phyloP scores from a whole-genome alignment of 1,140 invertebrate species.

The Sitobion miscanthi region DNA sequence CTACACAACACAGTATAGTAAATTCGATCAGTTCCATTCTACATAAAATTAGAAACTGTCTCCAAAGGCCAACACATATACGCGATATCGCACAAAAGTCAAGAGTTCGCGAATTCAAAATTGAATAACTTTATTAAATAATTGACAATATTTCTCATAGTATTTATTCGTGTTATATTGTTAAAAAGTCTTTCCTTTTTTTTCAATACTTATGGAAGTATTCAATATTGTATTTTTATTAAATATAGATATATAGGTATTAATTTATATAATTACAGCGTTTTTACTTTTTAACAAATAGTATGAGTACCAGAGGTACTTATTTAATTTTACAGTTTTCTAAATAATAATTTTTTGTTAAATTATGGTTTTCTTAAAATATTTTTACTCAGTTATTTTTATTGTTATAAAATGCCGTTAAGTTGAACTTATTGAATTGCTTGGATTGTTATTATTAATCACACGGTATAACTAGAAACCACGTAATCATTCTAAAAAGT shows the following conservation, averaged over 20 bases:
- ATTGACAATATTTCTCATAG: background rate
- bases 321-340: background rate
- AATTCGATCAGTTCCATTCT: background rate
- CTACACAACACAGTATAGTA: background rate
- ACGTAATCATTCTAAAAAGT: background rate
- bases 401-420: too few relatives aligned
- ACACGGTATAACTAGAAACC: background rate
- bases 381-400: background rate
- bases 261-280: background rate
- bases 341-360: background rate
- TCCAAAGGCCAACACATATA: background rate
- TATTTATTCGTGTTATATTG: background rate
- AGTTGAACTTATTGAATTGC: background rate
- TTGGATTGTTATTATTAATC: background rate
- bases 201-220: background rate
- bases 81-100: background rate
- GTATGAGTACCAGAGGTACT: background rate
- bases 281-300: background rate
- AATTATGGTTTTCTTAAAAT: background rate
- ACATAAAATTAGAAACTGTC: background rate
- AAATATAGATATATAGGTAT: background rate
- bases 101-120: background rate
- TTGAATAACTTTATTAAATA: background rate
- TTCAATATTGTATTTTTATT: background rate
- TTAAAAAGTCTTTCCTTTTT: background rate